Percentiles rank a stretch among this genome's conserved stretches.
Conservation (phyloP, 1,140 invertebrate species). For the Bombus haemorrhoidalis region DNA sequence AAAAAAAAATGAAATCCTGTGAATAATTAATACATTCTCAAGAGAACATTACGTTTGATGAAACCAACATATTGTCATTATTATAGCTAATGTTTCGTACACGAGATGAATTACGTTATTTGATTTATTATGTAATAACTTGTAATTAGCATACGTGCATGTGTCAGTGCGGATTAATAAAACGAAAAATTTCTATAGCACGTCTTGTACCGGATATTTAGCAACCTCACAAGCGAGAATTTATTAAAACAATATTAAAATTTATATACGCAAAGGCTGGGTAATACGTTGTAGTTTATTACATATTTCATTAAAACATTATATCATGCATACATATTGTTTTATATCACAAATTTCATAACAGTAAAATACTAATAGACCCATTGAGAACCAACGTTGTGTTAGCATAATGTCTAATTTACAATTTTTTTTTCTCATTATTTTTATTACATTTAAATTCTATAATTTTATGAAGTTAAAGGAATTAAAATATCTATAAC, state of each 20-base stretch:
- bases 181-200: background rate
- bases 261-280: background rate
- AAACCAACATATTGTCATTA: background rate
- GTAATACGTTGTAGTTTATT: too few species aligned
- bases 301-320: slow-evolving; percentile 1
- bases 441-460: too few species aligned
- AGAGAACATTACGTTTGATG: too few species aligned
- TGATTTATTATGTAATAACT: background rate
- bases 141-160: background rate
- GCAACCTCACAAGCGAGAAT: background rate
- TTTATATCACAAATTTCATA: background rate
- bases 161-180: slow-evolving; percentile 33
- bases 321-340: background rate
- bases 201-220: background rate
- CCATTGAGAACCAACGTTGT: background rate
- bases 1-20: too few species aligned
- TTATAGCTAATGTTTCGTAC: background rate
- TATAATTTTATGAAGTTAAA: too few species aligned
- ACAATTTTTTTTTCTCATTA: background rate
- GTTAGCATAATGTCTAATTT: background rate
- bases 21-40: too few species aligned
- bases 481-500: too few species aligned
- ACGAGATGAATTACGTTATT: background rate
- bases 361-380: background rate
- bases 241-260: background rate